Evolutionary conservation across 2,113 vertebrate genomes (phyloP), one percentile per base, ranked within the genome.

Genomic region (Microtus montanus): DNA sequence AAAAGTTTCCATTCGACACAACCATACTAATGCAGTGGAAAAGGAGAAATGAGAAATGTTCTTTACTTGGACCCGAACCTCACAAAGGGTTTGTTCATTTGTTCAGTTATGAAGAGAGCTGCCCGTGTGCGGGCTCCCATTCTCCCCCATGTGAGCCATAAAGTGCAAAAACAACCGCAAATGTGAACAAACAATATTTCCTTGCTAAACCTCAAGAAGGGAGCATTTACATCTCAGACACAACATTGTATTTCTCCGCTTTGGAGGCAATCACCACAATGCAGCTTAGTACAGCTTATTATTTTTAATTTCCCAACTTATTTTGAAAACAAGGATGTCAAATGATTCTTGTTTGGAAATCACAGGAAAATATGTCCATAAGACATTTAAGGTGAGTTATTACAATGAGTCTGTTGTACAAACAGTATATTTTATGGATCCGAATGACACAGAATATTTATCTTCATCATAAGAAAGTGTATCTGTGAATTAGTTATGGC

Each of bases 401-500:
- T 85, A 66, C 91, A 94, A 93, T n/a, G 79, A 95, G 38, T 91
- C 44, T 98, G 95, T 93, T 97, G 93, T 96, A 97, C 96, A 97
- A 98, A 96, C 95, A 95, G 92, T 96, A 82, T 97, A 95, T 92
- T 98, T 98, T 97, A 98, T 95, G 94, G 77, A 88, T 94, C 79
- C 41, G 75, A 93, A 96, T 97, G 97, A 97, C 95, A 97, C 3
- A 74, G 91, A 93, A 96, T 97, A 97, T 98, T 97, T 96, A 97
- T 98, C 97, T 97, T 96, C 75, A 38, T 97, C 97, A 95, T 91
- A 88, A 96, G 89, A 97, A 96, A 95, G 91, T 91, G 95, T 85
- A 89, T 96, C 95, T 75, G 95, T 97, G 97, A 97, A 98, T 98
- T 97, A 97, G 97, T 97, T 98, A 98, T 95, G 92, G 95, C 52